A percentile compares a stretch with the other conserved stretches of the same genome.
phyloP scores from a whole-genome alignment of 2,113 vertebrate species.

The Laterallus jamaicensis region DNA sequence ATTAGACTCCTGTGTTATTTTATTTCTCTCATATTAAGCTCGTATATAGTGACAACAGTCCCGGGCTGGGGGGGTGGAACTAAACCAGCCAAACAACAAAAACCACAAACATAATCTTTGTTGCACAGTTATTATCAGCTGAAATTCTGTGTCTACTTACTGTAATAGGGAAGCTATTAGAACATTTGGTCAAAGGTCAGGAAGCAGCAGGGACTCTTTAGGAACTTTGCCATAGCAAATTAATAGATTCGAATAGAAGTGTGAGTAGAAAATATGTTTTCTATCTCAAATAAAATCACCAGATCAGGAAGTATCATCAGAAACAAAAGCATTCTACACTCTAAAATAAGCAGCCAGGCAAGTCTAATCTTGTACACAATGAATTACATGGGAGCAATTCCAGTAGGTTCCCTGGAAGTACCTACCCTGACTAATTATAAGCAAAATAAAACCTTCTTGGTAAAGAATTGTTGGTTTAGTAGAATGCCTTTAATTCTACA shows the following conservation, averaged over 20 bases:
- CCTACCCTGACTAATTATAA: neutral
- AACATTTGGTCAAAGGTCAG: slow-evolving; percentile 35
- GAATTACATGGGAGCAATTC: neutral
- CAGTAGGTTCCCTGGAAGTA: neutral
- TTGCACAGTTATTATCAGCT: neutral
- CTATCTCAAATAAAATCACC: neutral
- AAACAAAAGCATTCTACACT: neutral
- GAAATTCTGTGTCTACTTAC: neutral
- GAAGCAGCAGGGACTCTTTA: neutral
- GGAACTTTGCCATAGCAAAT: neutral
- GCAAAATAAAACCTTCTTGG: neutral
- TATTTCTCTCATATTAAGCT: neutral
- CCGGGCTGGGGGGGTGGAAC: fast-evolving
- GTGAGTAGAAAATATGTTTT: neutral
- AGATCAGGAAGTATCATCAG: neutral
- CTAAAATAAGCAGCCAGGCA: neutral
- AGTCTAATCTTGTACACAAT: neutral
- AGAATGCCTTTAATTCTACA: neutral
- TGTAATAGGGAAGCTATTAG: neutral
- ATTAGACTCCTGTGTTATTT: neutral
- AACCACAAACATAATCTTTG: neutral
- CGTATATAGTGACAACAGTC: neutral
- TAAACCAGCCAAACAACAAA: neutral
- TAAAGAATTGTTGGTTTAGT: neutral
- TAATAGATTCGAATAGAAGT: neutral